These are phyloP conservation scores for Bergia sp. DNA, from an alignment of 92 coral and sea anemone species.

Conservation along the genomic window DNA sequence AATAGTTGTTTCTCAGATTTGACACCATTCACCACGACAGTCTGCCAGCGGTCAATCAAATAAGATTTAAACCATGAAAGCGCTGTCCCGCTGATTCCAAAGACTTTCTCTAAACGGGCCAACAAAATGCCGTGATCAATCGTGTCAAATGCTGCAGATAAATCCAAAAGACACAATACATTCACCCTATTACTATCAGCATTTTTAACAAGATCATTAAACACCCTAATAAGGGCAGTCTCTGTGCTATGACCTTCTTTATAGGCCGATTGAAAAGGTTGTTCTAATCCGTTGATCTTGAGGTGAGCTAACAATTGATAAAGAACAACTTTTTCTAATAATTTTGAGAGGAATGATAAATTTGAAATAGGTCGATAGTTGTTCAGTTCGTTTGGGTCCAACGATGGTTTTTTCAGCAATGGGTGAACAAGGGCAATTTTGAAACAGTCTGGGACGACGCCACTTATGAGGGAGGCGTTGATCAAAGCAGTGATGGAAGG, in stretches of 20 bases:
- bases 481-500: conserved; percentile 20
- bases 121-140: conserved; percentile 39
- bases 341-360: conserved; percentile 24
- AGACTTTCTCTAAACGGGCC: not conserved
- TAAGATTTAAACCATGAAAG: conserved; percentile 34
- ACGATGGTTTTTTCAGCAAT: conserved; percentile 20
- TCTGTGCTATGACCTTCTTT: conserved; percentile 35
- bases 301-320: conserved; percentile 21
- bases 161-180: conserved; percentile 16
- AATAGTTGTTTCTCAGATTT: not conserved
- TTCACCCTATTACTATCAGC: conserved; percentile 7
- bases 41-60: conserved; percentile 24
- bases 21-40: not conserved
- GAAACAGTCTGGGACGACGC: conserved; percentile 27
- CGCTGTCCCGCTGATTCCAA: conserved; percentile 33
- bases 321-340: conserved; percentile 31
- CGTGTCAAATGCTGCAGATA: conserved; percentile 45
- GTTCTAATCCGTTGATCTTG: conserved; percentile 25
- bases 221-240: conserved; percentile 39
- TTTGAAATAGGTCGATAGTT: conserved; percentile 35
- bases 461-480: conserved; percentile 30
- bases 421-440: conserved; percentile 34
- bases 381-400: conserved; percentile 26
- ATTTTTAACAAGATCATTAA: conserved; percentile 26
- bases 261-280: conserved; percentile 41